Conservation (phyloP, 1,140 invertebrate species). For the Euwallacea fornicatus region DNA sequence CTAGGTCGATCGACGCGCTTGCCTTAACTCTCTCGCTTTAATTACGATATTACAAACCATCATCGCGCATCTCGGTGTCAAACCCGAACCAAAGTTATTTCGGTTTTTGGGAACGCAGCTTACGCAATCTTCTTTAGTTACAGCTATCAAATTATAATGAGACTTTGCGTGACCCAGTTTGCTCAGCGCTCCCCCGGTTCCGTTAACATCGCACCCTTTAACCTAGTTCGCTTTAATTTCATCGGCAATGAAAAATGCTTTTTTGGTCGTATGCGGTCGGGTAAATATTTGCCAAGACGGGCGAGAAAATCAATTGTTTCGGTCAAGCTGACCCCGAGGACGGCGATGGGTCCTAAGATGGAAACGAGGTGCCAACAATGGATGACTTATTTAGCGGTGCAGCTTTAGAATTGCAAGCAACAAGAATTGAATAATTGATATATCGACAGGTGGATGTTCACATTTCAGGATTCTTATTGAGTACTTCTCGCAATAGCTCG, state of each 20-base stretch:
- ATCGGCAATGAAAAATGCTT: constrained; percentile 6
- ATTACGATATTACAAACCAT: constrained; percentile 5
- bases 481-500: no score
- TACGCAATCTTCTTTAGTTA: no score
- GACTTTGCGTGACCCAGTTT: constrained; percentile 4
- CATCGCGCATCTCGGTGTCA: no score
- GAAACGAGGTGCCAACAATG: neutral
- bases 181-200: neutral
- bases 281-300: constrained; percentile 1
- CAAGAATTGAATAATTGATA: no score
- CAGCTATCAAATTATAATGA: no score
- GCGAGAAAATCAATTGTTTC: constrained; percentile 1
- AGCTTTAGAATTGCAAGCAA: neutral
- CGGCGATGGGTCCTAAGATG: neutral
- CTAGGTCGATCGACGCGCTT: constrained; percentile 14
- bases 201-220: constrained; percentile 2
- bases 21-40: constrained; percentile 11
- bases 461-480: no score
- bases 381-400: neutral
- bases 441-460: no score
- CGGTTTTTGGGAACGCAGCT: neutral
- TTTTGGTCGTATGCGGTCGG: neutral
- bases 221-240: constrained; percentile 4
- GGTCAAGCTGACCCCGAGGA: neutral
- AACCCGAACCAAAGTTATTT: neutral